phyloP scores from a whole-genome alignment of 2,888 invertebrate species.

The Dryadula phaetusa region DNA sequence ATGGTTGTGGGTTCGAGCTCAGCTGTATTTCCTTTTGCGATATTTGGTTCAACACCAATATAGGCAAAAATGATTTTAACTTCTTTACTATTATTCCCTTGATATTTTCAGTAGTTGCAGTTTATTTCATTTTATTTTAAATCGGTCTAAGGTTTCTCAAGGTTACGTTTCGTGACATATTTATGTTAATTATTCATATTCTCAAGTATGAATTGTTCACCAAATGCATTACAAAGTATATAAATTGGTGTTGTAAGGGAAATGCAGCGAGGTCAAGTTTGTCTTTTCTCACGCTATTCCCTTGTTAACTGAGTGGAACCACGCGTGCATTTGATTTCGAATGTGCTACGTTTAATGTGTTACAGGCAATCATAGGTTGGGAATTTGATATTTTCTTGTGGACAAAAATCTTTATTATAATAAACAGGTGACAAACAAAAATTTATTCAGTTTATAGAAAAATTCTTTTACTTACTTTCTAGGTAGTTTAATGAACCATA shows the following conservation, averaged over 20 bases:
- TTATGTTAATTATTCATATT: constrained; percentile 19
- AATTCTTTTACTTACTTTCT: too few species aligned
- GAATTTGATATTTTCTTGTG: neutral
- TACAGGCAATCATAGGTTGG: neutral
- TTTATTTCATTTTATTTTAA: neutral
- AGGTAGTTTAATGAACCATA: too few species aligned
- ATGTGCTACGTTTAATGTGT: constrained; percentile 24
- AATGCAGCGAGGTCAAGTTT: constrained; percentile 39
- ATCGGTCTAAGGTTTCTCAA: neutral
- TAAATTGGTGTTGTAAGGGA: constrained; percentile 29
- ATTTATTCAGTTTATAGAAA: too few species aligned
- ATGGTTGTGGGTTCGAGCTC: too few species aligned
- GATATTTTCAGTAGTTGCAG: neutral
- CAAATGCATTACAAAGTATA: constrained; percentile 1
- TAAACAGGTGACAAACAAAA: too few species aligned
- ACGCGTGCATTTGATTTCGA: constrained; percentile 16
- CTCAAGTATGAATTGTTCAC: neutral
- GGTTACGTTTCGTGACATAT: neutral
- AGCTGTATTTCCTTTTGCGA: too few species aligned
- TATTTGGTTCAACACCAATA: neutral
- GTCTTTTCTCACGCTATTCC: constrained; percentile 42
- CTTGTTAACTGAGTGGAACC: constrained; percentile 40
- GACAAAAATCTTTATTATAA: too few species aligned
- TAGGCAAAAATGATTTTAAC: too few species aligned
- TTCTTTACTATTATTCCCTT: too few species aligned